Base-by-base conservation (phyloP, 2,888 invertebrate genomes). In the Caenorhabditis sp. region DNA sequence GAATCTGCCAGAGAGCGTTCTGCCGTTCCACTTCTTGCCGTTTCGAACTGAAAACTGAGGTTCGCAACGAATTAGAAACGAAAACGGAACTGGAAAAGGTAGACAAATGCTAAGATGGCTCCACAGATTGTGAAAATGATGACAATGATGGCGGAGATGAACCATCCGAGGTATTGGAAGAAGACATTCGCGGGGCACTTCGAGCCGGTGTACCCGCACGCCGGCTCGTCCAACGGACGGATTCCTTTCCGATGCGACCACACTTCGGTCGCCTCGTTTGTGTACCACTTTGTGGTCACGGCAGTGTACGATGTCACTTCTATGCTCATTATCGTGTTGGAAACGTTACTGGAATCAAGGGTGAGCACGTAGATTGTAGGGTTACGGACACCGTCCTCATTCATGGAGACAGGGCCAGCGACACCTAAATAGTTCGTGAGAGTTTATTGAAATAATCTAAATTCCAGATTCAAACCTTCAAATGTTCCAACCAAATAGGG, bases 1-100 rank as follows among this genome's bases (percentile, higher is more conserved):
- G 81, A 17, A 84, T 80, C 48, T 82, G 78, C 78, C 84, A 84
- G 11, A 81, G 74, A 9, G 71, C 53, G 20, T 83, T 77, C 46
- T 74, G 75, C 17, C 79, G 55, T 41, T 81, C 79, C 22, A 79
- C 68, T 56, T 84, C 83, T 41, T 73, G 63, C 22, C 75, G 53
- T 61, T 70, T 84, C 52, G 62, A 75, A 61, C 66, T 53, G 72
- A 68, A 72, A 46, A 27, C 27, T 30, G n/a, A 9, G 1, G 5
- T 8, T 2, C 11, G 20, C 9, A 11, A 7, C 8, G 5, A 26
- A 15, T 15, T 27, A 6, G 6, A 52, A 30, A n/a, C 6, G 3
- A 2, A 43, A 17, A 9, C 2, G 15, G 30, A 15, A 70, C 70
- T 53, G 35, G 20, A 22, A 58, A 8, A 61, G 43, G 2, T 56